Percentiles rank a stretch among this genome's conserved stretches.
These are phyloP conservation scores for Nephila pilipes DNA, from an alignment of 1,140 invertebrate species.

Conservation along the genomic window DNA sequence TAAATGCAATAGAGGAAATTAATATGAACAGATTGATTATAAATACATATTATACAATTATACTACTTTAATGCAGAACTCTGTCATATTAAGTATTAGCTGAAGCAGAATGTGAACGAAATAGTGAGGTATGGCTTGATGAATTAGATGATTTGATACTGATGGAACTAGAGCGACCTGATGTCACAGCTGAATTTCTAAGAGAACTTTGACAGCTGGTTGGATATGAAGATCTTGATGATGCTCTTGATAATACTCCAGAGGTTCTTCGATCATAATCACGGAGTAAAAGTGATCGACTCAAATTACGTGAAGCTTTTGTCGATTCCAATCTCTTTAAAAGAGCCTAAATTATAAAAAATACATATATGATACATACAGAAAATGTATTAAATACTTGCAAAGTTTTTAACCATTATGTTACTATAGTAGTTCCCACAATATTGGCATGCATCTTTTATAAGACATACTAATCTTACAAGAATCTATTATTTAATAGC, in stretches of 20 bases:
- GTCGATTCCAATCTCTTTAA: slow-evolving; percentile 80
- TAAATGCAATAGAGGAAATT: too few relatives aligned
- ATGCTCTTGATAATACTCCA: slow-evolving; percentile 71
- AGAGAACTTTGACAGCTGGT: neutral
- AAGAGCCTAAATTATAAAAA: slow-evolving; percentile 79
- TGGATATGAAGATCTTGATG: slow-evolving; percentile 60
- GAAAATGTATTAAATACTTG: neutral
- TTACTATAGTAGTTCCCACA: neutral
- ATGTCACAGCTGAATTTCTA: neutral
- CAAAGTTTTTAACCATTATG: neutral
- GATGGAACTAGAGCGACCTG: slow-evolving; percentile 51
- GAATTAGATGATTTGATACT: slow-evolving; percentile 43
- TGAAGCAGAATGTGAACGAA: slow-evolving; percentile 1
- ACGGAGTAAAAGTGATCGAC: slow-evolving; percentile 59
- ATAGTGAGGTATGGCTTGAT: neutral
- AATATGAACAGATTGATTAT: too few relatives aligned
- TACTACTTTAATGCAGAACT: too few relatives aligned
- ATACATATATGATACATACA: neutral
- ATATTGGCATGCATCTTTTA: too few relatives aligned
- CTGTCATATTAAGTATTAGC: neutral
- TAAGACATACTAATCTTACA: too few relatives aligned
- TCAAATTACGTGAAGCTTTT: slow-evolving; percentile 77
- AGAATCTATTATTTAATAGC: too few relatives aligned
- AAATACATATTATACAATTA: too few relatives aligned
- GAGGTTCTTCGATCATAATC: slow-evolving; percentile 72